phyloP scores from a whole-genome alignment of 1,140 invertebrate species.

The Ptiloglossa arizonensis region DNA sequence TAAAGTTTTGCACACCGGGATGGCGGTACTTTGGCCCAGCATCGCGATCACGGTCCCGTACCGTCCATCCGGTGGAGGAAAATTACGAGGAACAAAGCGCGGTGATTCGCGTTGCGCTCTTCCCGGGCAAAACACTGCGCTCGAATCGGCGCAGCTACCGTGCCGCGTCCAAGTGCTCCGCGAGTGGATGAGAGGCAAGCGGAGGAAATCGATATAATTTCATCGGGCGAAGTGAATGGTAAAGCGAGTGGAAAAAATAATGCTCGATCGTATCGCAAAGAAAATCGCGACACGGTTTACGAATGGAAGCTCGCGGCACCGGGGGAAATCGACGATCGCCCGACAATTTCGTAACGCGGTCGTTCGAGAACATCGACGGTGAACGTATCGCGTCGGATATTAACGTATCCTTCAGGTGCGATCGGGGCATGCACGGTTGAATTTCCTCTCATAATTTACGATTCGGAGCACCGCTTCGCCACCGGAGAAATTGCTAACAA shows the following conservation, averaged over 20 bases:
- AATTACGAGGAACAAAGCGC: neutral
- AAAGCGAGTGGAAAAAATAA: neutral
- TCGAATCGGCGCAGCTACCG: neutral
- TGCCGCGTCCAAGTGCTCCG: neutral
- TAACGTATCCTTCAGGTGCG: too few species aligned
- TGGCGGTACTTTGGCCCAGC: neutral
- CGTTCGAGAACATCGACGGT: too few species aligned
- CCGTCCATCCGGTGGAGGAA: neutral
- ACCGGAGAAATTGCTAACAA: neutral
- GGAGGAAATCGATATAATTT: neutral
- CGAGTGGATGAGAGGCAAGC: neutral
- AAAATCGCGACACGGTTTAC: too few species aligned
- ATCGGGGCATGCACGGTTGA: neutral
- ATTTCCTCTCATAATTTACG: constrained; percentile 9
- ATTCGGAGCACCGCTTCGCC: neutral
- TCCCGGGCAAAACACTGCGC: neutral
- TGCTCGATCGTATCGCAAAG: too few species aligned
- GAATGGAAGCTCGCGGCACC: too few species aligned
- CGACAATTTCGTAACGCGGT: too few species aligned
- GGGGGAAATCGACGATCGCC: too few species aligned
- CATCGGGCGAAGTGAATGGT: neutral
- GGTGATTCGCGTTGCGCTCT: neutral
- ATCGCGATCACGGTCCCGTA: neutral
- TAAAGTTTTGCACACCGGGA: neutral
- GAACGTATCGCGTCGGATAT: too few species aligned